Conservation (phyloP, 2,797 vertebrate genomes). For the Melanotaenia trifasciata region DNA sequence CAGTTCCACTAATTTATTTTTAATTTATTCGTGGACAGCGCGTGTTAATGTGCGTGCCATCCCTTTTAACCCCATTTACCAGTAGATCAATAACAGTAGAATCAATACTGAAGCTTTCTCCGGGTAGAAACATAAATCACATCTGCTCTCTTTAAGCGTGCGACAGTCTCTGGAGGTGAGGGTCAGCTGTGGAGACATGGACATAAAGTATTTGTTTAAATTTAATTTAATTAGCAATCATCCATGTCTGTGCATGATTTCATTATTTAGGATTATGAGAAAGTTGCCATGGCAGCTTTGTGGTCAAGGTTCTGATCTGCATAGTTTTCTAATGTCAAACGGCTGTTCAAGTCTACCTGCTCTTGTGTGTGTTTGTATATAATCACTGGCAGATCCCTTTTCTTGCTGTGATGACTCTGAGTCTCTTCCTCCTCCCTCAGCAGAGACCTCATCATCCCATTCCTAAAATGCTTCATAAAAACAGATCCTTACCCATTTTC, state of each 20-base stretch:
- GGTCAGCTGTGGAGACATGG: slow-evolving; percentile 25
- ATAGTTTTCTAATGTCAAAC: slow-evolving; percentile 38
- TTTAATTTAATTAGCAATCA: slow-evolving; percentile 35
- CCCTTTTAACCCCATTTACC: slow-evolving; percentile 62
- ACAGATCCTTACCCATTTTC: slow-evolving; percentile 38
- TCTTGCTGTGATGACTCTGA: slow-evolving; percentile 27
- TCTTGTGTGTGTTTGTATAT: slow-evolving; percentile 10
- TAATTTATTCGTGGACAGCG: slow-evolving; percentile 62
- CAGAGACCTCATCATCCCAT: slow-evolving; percentile 29
- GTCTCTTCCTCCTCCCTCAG: slow-evolving; percentile 23
- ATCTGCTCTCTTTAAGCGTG: slow-evolving; percentile 50
- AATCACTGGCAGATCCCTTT: slow-evolving; percentile 52
- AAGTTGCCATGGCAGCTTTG: slow-evolving; percentile 23
- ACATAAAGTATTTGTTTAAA: slow-evolving; percentile 32
- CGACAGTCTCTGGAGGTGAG: slow-evolving; percentile 38
- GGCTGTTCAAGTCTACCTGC: slow-evolving; percentile 32
- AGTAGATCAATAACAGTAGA: slow-evolving; percentile 68
- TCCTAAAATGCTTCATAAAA: slow-evolving; percentile 27
- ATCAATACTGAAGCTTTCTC: slow-evolving; percentile 68
- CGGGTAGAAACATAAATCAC: slow-evolving; percentile 54
- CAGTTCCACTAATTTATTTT: slow-evolving; percentile 41
- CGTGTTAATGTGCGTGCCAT: slow-evolving; percentile 55
- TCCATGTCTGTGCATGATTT: slow-evolving; percentile 32
- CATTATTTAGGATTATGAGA: slow-evolving; percentile 30
- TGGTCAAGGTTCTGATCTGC: slow-evolving; percentile 41